Conservation (phyloP, 30 jellyfish, hydroid and myxozoan species). For the Hydra vulgaris region DNA sequence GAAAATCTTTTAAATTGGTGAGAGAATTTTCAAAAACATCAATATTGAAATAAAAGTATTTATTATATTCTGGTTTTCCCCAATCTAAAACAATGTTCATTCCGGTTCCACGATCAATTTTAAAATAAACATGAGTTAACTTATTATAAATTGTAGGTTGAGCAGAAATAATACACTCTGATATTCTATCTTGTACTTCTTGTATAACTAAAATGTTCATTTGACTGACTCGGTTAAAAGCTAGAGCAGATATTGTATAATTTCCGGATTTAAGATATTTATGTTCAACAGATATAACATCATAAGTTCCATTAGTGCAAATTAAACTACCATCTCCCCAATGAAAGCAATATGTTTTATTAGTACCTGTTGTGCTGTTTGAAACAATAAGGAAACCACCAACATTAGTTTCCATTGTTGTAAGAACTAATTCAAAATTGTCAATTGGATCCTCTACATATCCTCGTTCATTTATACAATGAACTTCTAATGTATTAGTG, state of each 20-base stretch:
- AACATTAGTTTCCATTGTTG: neutral
- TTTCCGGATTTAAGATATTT: slow-evolving; percentile 53
- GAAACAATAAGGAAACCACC: neutral
- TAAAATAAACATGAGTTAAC: neutral
- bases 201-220: slow-evolving; percentile 7
- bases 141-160: neutral
- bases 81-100: neutral
- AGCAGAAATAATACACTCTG: neutral
- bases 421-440: neutral
- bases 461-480: neutral
- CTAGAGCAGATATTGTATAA: slow-evolving; percentile 46
- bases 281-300: slow-evolving; percentile 17
- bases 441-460: neutral
- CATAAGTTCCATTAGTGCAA: neutral
- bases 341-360: neutral
- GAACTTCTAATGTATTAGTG: neutral
- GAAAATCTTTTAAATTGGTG: neutral
- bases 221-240: slow-evolving; percentile 52
- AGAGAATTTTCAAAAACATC: too few relatives aligned
- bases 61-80: too few relatives aligned
- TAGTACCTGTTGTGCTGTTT: neutral
- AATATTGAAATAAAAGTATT: too few relatives aligned
- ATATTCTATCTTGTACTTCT: slow-evolving; percentile 59
- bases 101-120: slow-evolving; percentile 7
- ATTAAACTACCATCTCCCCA: neutral